Evolutionary conservation across 1,140 invertebrate species (phyloP), one percentile per base, ranked within the genome.

Genomic region (Drosophila burlai): DNA sequence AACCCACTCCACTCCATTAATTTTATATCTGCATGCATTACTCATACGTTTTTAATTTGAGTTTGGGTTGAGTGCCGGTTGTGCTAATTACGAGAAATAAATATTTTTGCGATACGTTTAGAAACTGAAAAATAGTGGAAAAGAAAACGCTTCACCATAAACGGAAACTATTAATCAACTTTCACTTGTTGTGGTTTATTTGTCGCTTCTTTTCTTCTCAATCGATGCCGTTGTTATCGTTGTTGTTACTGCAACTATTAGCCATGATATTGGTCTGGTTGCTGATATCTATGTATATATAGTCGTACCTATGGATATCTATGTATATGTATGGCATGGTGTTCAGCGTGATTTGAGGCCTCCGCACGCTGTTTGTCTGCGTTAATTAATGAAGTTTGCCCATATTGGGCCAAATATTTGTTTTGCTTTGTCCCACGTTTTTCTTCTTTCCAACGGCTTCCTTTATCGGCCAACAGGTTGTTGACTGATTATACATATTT

Each of bases 91-190:
- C 65, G 47, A 58, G 21, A 43, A 54, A 54, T 52, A 72, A 76
- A 78, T 72, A 49, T 68, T 60, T 76, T 57, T 61, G 46, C 46
- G 16, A 45, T 46, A 40, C 60, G 36, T 43, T 46, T 24, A 46
- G 62, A 64, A 43, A 38, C 13, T 49, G 13, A 63, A 42, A 57
- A 40, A 42, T 43, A n/a, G 34, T 49, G 16, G 13, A 59, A 72
- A 74, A 43, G 47, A 45, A 82, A 78, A 58, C 55, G 50, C 42
- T 73, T 42, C 15, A 47, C 76, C 80, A 78, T 83, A 90, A 87
- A 84, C 83, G 83, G 83, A 87, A 87, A 84, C 81, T 74, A 87
- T 87, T 84, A 84, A 90, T 90, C 62, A 87, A 90, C 83, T 87
- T 87, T 87, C 83, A 87, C 83, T 90, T 84, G 77, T 74, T 68